phyloP scores from a whole-genome alignment of 2,888 invertebrate genomes.

The Atrina japonica region DNA sequence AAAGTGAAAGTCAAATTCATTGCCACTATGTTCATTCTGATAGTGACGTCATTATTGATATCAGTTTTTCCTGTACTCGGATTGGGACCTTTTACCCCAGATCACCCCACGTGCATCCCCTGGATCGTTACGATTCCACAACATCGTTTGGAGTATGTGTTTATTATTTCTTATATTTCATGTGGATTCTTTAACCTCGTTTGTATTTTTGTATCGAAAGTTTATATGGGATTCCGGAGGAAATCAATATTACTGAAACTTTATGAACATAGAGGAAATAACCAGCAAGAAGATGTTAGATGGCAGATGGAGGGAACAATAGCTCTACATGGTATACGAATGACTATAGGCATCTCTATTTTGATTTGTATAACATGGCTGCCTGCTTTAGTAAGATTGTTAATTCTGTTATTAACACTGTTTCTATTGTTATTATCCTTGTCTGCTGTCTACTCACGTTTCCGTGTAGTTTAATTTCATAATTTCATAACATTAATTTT shows the following conservation, averaged over 20 bases:
- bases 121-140: slow-evolving; percentile 62
- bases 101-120: slow-evolving; percentile 53
- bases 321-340: slow-evolving; percentile 45
- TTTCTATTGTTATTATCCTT: no score
- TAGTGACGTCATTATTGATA: slow-evolving; percentile 55
- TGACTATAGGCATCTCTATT: slow-evolving; percentile 54
- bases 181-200: slow-evolving; percentile 62
- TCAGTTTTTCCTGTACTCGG: slow-evolving; percentile 64
- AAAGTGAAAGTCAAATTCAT: slow-evolving; percentile 32
- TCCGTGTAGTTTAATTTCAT: no score
- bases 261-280: slow-evolving; percentile 23
- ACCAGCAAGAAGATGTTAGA: slow-evolving; percentile 19
- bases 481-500: no score
- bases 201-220: slow-evolving; percentile 42
- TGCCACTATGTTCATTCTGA: slow-evolving; percentile 50
- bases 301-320: slow-evolving; percentile 36
- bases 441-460: no score
- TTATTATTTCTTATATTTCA: slow-evolving; percentile 58
- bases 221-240: slow-evolving; percentile 42
- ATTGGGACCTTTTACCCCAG: slow-evolving; percentile 59
- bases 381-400: slow-evolving; percentile 61
- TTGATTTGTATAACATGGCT: slow-evolving; percentile 62
- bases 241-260: slow-evolving; percentile 38
- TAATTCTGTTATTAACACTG: no score
- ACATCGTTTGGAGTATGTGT: slow-evolving; percentile 50